Evolutionary conservation across 2,888 invertebrate species (phyloP), one percentile per base, ranked within the genome.

Genomic region (Macaria notata): DNA sequence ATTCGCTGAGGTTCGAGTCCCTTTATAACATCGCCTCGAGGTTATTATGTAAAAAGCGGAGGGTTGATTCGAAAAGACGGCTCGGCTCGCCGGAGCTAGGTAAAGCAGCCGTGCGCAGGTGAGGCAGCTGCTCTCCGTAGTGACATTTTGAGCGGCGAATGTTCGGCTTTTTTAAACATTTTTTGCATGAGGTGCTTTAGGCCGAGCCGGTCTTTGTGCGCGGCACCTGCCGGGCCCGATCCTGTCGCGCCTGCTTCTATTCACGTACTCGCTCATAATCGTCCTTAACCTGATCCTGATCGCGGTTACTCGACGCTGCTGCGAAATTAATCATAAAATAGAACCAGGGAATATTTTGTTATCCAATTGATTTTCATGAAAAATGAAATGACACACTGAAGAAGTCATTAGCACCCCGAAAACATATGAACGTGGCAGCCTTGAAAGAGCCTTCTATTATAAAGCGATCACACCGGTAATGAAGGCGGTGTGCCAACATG

Each of bases 61-160:
- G 69, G 65, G 66, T 62, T 61, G 59, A 54, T 46, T 47, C 46
- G 31, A 53, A 69, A 66, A 58, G 52, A 43, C 58, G 51, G 47
- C 54, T 59, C 56, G 46, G 50, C 49, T 59, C 54, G 47, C 39
- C 54, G 56, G 48, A 60, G 62, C 63, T 71, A 69, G 59, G 63
- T 68, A 68, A 65, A 71, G 71, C 64, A 73, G 76, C 70, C 70
- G 73, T 68, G 66, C 68, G 79, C 78, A 78, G 80, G 79, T 78
- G 81, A 76, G 86, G 79, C 88, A 88, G 87, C 85, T 88, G 88
- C 76, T 76, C 86, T 76, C 86, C 88, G 76, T 77, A 76, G 76
- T 81, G 84, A 86, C 83, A 84, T 86, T 87, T 81, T 78, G 78
- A 78, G 69, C 76, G 78, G 71, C 71, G 70, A 65, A 74, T 69